Evolutionary conservation across 2,888 invertebrate species (phyloP), one percentile per base, ranked within the genome.

Genomic region (Chloroclysta siterata): DNA sequence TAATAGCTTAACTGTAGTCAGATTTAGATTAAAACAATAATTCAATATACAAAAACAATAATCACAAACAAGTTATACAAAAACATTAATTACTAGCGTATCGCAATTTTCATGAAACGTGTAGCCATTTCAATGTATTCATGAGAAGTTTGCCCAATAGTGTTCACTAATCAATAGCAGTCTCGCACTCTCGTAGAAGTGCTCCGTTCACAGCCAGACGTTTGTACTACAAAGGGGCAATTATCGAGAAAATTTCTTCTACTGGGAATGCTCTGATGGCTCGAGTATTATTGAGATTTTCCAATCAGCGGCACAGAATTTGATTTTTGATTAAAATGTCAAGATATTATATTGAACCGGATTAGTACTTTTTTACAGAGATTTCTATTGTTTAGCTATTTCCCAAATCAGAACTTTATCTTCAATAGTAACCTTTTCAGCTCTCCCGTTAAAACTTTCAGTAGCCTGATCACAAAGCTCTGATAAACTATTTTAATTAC

Each of bases 401-500:
- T 8, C 33, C 7, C 6, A 6, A 36, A 8, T 36, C 6, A 36
- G 11, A 11, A 10, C 36, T 39, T 39, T 11, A 3, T 22, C 0
- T 17, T 3, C 4, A 33, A 33, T 13, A 33, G 33, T 14, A 50
- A 33, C 50, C 14, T 36, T 33, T 51, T 51, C 3, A 17, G 3
- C 17, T 46, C 17, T 5, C 46, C 46, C 10, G 17, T 11, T 11
- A 46, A 17, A 17, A 17, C 10, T 46, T 17, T 44, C 14, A 44
- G 14, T 44, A 15, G 15, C 7, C 7, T 7, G 6, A n/a, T 2
- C 28, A 28, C 6, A 2, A 14, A 39, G 39, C 47, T 56, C 47
- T 39, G 13, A 47, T 39, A 39, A 56, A 56, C 59, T 61, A 63
- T 48, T 58, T 59, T 68, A 70, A 70, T 66, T 68, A 60, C 56